Percentiles rank a stretch among this genome's conserved stretches.
Conservation (phyloP, 2,888 invertebrate species). For the Hirtodrosophila confusa region DNA sequence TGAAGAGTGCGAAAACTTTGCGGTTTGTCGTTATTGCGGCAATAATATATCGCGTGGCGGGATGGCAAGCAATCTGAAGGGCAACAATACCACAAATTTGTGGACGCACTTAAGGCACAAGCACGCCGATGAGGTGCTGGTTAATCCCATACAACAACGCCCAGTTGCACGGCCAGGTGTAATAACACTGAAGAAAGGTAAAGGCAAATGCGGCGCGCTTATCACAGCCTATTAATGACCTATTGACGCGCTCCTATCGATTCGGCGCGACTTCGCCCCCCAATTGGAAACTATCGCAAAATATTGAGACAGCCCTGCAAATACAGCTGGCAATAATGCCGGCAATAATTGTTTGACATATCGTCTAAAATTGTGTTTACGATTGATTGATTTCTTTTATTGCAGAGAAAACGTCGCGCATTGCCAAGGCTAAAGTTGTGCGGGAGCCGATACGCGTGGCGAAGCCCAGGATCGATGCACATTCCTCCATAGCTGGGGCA, state of each 20-base stretch:
- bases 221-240: slow-evolving; percentile 47
- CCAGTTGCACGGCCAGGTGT: slow-evolving; percentile 25
- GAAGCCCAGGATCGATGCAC: slow-evolving; percentile 60
- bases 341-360: slow-evolving; percentile 14
- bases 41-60: slow-evolving; percentile 73
- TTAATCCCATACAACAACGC: slow-evolving; percentile 58
- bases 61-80: slow-evolving; percentile 71
- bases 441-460: slow-evolving; percentile 60
- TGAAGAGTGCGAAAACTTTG: slow-evolving; percentile 69
- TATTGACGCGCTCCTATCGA: slow-evolving; percentile 54
- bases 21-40: slow-evolving; percentile 69
- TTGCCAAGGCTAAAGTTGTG: slow-evolving; percentile 54
- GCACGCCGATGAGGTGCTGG: slow-evolving; percentile 65
- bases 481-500: slow-evolving; percentile 50
- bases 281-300: slow-evolving; percentile 39
- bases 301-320: slow-evolving; percentile 40
- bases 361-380: slow-evolving; percentile 8
- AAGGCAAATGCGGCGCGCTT: slow-evolving; percentile 20
- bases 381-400: slow-evolving; percentile 21
- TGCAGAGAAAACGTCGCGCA: slow-evolving; percentile 67
- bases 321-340: slow-evolving; percentile 41
- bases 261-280: slow-evolving; percentile 22
- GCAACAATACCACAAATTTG: slow-evolving; percentile 67
- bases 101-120: slow-evolving; percentile 69
- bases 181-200: slow-evolving; percentile 68